These are phyloP conservation scores for Blastobasis lacticolella DNA, from an alignment of 2,888 invertebrate genomes.

Conservation along the genomic window DNA sequence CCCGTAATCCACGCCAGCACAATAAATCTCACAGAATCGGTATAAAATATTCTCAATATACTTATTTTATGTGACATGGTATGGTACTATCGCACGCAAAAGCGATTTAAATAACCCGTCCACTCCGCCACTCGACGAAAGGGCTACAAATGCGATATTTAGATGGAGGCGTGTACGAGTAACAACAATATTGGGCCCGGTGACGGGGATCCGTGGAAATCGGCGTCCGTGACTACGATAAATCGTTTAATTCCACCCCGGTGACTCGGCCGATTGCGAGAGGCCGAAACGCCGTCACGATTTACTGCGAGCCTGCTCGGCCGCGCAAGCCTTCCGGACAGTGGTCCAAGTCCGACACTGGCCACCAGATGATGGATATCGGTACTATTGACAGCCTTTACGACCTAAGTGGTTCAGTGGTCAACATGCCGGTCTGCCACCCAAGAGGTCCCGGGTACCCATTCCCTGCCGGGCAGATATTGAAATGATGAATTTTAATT, in stretches of 20 bases:
- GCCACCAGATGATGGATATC: not conserved
- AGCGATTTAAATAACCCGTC: too few relatives aligned
- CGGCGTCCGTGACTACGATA: slow-evolving; percentile 60
- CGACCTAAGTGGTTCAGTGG: too few relatives aligned
- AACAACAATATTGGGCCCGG: slow-evolving; percentile 44
- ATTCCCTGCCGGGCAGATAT: too few relatives aligned
- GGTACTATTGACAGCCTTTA: not conserved
- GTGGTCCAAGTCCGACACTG: not conserved
- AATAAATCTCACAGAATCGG: too few relatives aligned
- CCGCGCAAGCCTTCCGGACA: slow-evolving; percentile 8
- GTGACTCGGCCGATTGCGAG: slow-evolving; percentile 61
- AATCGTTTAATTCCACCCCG: slow-evolving; percentile 67
- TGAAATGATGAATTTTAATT: too few relatives aligned
- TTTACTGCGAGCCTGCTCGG: slow-evolving; percentile 45
- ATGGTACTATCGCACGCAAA: too few relatives aligned
- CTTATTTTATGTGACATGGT: too few relatives aligned
- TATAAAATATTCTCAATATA: too few relatives aligned
- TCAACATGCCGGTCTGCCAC: too few relatives aligned
- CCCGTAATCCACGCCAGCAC: too few relatives aligned
- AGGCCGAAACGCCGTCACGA: slow-evolving; percentile 53
- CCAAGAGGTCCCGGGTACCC: too few relatives aligned
- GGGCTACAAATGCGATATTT: slow-evolving; percentile 24
- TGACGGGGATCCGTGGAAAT: slow-evolving; percentile 48
- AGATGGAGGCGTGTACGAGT: slow-evolving; percentile 20
- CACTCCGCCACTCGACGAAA: not conserved